These are phyloP conservation scores for Gavialis gangeticus DNA, from an alignment of 2,113 vertebrate species.

Conservation along the genomic window DNA sequence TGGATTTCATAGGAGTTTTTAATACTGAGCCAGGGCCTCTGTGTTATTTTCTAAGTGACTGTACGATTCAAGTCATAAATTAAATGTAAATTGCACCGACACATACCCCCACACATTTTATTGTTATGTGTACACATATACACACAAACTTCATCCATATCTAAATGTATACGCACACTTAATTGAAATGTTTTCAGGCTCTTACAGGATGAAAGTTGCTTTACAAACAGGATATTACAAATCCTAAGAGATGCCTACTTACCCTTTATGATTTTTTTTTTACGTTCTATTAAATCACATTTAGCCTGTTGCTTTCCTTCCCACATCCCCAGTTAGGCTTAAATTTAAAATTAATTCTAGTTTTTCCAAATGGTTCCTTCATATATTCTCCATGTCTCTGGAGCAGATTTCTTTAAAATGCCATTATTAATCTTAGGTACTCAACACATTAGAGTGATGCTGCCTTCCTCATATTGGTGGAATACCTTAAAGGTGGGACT, in stretches of 20 bases:
- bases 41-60: background rate
- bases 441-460: rapidly evolving
- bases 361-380: background rate
- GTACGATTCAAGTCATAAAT: background rate
- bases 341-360: too few relatives aligned
- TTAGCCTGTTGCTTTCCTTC: constrained; percentile 50
- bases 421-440: background rate
- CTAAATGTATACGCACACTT: background rate
- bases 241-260: constrained; percentile 59
- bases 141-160: background rate
- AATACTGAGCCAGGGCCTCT: background rate
- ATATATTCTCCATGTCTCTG: background rate
- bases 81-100: background rate
- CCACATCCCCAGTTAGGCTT: constrained; percentile 45
- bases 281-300: constrained; percentile 63
- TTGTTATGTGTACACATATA: background rate
- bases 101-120: background rate
- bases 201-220: constrained; percentile 18
- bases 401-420: background rate
- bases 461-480: background rate
- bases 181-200: background rate
- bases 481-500: constrained; percentile 46
- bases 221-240: constrained; percentile 40
- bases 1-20: background rate
- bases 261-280: constrained; percentile 51